Percentiles rank a stretch among this genome's conserved stretches.
Conservation (phyloP, 2,797 vertebrate genomes). For the Anas bernieri region DNA sequence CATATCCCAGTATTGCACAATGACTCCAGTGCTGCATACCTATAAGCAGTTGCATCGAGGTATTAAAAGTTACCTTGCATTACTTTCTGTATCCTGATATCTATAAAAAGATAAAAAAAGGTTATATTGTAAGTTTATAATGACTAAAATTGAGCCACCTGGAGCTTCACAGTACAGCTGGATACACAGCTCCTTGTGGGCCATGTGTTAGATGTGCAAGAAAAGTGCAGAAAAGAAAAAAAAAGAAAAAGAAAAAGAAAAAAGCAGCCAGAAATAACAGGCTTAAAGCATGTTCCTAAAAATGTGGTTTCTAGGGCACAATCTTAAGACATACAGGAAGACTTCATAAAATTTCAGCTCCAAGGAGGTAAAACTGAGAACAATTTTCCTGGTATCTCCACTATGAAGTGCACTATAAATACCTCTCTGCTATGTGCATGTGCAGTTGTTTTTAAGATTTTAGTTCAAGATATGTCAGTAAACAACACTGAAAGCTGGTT, state of each 20-base stretch:
- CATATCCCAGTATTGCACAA: not conserved
- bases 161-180: not conserved
- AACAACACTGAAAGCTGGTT: not conserved
- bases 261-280: not conserved
- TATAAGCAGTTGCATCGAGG: too few relatives aligned
- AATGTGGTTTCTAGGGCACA: not conserved
- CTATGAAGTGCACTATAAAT: not conserved
- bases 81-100: not conserved
- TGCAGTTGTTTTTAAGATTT: not conserved
- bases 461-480: not conserved
- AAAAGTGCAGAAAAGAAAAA: not conserved
- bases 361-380: not conserved
- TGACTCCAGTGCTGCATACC: not conserved
- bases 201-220: not conserved
- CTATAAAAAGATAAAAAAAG: not conserved
- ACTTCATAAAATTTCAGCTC: not conserved
- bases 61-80: not conserved
- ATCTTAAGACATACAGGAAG: not conserved
- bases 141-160: not conserved
- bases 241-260: not conserved
- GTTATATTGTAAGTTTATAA: not conserved
- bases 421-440: too few relatives aligned
- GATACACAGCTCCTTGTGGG: not conserved
- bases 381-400: not conserved
- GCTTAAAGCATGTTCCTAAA: not conserved